These are phyloP conservation scores for Hydroisotoma schaefferi DNA, from an alignment of 2,888 invertebrate species.

Conservation along the genomic window DNA sequence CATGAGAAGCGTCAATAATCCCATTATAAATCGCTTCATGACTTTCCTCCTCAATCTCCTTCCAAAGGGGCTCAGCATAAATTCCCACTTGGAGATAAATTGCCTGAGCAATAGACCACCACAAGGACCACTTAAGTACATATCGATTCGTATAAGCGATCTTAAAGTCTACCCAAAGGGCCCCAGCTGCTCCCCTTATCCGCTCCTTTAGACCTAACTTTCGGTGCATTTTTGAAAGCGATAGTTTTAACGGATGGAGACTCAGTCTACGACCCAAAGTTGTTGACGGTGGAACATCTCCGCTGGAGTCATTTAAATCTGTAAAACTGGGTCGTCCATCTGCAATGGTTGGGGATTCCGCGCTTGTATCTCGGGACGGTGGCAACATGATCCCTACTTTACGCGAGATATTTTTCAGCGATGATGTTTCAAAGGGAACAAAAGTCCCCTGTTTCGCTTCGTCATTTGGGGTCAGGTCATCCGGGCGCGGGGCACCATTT, in stretches of 20 bases:
- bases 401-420: neutral
- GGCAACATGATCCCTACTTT: neutral
- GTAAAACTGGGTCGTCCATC: too few species aligned
- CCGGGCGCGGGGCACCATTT: neutral
- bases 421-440: too few species aligned
- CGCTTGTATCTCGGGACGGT: neutral
- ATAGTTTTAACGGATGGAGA: too few species aligned
- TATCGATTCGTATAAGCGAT: constrained; percentile 60
- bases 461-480: neutral
- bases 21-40: constrained; percentile 57
- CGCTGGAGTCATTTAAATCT: too few species aligned
- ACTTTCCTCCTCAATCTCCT: constrained; percentile 34
- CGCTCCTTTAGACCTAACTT: constrained; percentile 13
- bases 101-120: constrained; percentile 29
- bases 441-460: neutral
- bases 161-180: constrained; percentile 60
- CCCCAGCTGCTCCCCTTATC: constrained; percentile 41
- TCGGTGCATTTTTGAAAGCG: neutral
- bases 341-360: too few species aligned
- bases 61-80: constrained; percentile 33
- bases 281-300: neutral
- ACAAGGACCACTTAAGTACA: constrained; percentile 69
- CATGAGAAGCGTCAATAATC: constrained; percentile 65
- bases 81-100: constrained; percentile 36
- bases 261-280: too few species aligned